Conservation (phyloP, 2,888 invertebrate species). For the Anorthoa munda region DNA sequence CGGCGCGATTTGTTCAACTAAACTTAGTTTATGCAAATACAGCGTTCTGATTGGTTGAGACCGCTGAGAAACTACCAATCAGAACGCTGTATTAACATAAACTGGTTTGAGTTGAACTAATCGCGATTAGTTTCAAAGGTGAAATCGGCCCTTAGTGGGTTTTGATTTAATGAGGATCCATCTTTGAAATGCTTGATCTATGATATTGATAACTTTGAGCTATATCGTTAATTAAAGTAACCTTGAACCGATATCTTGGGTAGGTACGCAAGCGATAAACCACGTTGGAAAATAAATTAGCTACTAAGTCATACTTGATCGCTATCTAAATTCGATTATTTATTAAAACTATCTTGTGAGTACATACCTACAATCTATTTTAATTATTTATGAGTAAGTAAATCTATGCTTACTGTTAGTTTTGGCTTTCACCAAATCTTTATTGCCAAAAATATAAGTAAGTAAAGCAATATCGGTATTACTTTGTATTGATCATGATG, state of each 20-base stretch:
- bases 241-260: conserved; percentile 59
- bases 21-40: too few relatives aligned
- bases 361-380: conserved; percentile 11
- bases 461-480: conserved; percentile 9
- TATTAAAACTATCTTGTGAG: conserved; percentile 6
- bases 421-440: conserved; percentile 6
- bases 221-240: conserved; percentile 45
- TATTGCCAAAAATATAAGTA: conserved; percentile 4
- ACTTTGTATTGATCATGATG: conserved; percentile 5
- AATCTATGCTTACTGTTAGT: not conserved
- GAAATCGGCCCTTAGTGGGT: too few relatives aligned
- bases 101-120: too few relatives aligned
- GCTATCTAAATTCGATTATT: conserved; percentile 38
- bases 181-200: conserved; percentile 19
- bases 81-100: too few relatives aligned
- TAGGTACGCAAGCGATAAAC: conserved; percentile 49
- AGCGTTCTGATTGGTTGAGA: too few relatives aligned
- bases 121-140: too few relatives aligned
- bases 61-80: too few relatives aligned
- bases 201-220: not conserved
- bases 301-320: conserved; percentile 33
- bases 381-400: not conserved
- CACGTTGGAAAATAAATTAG: conserved; percentile 47
- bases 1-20: too few relatives aligned
- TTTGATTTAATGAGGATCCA: too few relatives aligned